Conservation (phyloP, 2,113 vertebrate genomes). For the Hippocampus abdominalis region DNA sequence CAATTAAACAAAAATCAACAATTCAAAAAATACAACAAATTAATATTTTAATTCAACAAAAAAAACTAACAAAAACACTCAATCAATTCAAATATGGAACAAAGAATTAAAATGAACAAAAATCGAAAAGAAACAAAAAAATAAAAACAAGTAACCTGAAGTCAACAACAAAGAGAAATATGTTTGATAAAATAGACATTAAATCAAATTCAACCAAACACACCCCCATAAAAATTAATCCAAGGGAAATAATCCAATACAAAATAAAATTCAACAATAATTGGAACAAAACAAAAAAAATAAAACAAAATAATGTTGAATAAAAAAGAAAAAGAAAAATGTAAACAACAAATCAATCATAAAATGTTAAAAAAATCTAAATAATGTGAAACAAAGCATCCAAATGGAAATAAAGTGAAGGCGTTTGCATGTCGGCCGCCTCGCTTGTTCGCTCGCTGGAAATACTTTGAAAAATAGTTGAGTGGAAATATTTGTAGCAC, state of each 20-base stretch:
- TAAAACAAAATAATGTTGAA: background rate
- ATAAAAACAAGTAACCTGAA: background rate
- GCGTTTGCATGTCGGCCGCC: conserved; percentile 45
- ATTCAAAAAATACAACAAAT: background rate
- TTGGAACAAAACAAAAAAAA: background rate
- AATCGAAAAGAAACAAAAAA: background rate
- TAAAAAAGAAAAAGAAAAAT: background rate
- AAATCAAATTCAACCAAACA: background rate
- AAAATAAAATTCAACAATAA: background rate
- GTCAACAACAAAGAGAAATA: background rate
- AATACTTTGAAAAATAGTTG: conserved; percentile 46
- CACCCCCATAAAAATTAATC: background rate
- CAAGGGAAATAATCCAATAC: background rate
- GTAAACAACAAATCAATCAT: background rate
- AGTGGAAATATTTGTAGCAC: conserved; percentile 45
- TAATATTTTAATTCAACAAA: background rate
- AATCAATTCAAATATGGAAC: background rate
- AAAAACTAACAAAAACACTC: background rate
- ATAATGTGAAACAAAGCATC: background rate
- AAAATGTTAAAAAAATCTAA: background rate
- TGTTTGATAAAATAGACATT: background rate
- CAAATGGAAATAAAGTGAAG: background rate
- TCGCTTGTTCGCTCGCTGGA: conserved; percentile 8
- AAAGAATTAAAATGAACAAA: background rate
- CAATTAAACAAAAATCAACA: background rate